These are phyloP conservation scores for Carassius gibelio DNA, from an alignment of 2,113 vertebrate genomes.

Conservation along the genomic window DNA sequence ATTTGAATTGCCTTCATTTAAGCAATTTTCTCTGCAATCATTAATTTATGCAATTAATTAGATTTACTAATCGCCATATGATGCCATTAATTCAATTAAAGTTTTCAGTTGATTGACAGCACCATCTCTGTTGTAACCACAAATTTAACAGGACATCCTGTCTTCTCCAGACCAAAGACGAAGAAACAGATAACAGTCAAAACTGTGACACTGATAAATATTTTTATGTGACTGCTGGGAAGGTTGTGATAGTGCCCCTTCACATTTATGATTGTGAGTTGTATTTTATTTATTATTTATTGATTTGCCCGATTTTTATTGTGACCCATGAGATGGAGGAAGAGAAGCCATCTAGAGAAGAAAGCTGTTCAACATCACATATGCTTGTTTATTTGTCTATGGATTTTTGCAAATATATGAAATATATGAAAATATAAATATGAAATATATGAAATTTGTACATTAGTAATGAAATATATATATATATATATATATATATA, in stretches of 20 bases:
- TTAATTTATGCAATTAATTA: neutral
- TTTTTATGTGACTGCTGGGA: constrained; percentile 17
- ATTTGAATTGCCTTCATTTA: neutral
- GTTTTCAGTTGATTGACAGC: neutral
- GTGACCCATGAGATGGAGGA: constrained; percentile 1
- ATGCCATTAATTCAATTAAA: constrained; percentile 1
- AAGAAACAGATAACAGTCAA: constrained; percentile 4
- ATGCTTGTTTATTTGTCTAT: neutral
- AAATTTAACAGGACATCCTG: constrained; percentile 19
- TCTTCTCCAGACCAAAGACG: constrained; percentile 10
- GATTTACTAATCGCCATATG: neutral
- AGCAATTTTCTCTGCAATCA: neutral
- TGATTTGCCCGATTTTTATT: neutral
- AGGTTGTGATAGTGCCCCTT: constrained; percentile 1
- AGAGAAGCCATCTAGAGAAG: neutral
- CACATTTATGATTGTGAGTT: constrained; percentile 4
- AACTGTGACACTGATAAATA: constrained; percentile 20
- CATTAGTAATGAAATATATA: too few relatives aligned
- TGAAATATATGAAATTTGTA: too few relatives aligned
- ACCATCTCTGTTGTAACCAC: neutral
- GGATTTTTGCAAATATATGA: neutral
- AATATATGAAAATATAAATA: too few relatives aligned
- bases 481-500: too few relatives aligned
- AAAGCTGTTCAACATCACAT: neutral
- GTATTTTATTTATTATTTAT: constrained; percentile 28